phyloP scores from a whole-genome alignment of 2,888 invertebrate genomes.

The Eilema griseolum region DNA sequence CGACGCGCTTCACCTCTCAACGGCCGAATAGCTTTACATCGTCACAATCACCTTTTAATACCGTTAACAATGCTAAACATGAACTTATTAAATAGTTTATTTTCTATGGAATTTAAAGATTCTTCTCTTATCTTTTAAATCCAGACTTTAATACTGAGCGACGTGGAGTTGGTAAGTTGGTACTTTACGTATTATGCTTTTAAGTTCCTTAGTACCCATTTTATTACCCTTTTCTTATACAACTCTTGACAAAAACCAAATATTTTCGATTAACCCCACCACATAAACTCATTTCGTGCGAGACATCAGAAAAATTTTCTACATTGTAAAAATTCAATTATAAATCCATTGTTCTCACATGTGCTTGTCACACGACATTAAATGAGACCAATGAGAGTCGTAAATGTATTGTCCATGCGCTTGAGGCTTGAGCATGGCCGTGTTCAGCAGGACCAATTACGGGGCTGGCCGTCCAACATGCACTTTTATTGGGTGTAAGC shows the following conservation, averaged over 20 bases:
- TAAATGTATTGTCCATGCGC: conserved; percentile 75
- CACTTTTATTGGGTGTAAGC: conserved; percentile 86
- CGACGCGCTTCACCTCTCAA: conserved; percentile 43
- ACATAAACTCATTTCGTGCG: conserved; percentile 26
- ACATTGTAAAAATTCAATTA: conserved; percentile 80
- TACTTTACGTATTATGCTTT: background rate
- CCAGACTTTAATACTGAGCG: background rate
- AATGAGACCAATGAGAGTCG: conserved; percentile 83
- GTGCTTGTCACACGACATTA: conserved; percentile 82
- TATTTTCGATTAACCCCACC: conserved; percentile 17
- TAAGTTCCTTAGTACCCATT: background rate
- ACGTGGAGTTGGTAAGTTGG: background rate
- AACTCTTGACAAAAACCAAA: conserved; percentile 10
- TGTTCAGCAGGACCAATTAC: conserved; percentile 83
- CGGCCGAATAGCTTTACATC: conserved; percentile 37
- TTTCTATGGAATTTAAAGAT: background rate
- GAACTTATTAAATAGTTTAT: conserved; percentile 10
- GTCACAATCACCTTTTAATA: conserved; percentile 36
- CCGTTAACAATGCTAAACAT: conserved; percentile 25
- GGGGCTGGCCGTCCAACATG: conserved; percentile 73
- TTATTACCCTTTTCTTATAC: background rate
- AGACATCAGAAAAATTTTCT: conserved; percentile 57
- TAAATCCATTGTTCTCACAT: conserved; percentile 77
- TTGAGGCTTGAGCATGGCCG: conserved; percentile 66
- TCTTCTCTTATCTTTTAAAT: background rate